Conservation (phyloP, 2,113 vertebrate species). For the Nothocercus nigrocapillus region DNA sequence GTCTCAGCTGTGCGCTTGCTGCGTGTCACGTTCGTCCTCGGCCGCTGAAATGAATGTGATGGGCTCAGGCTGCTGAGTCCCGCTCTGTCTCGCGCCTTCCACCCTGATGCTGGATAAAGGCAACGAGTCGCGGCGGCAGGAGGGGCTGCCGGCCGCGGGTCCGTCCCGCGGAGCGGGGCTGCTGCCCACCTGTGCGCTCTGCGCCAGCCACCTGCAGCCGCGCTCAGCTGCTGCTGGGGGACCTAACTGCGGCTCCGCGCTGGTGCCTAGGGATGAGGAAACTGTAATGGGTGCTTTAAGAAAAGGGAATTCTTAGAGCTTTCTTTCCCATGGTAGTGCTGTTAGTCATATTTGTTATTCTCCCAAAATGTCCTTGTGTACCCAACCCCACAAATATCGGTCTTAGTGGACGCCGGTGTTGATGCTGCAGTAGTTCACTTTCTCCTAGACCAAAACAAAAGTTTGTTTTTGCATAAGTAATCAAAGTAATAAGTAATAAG, state of each 20-base stretch:
- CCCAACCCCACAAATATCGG: background rate
- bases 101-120: background rate
- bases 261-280: conserved; percentile 21
- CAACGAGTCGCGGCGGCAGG: too few relatives aligned
- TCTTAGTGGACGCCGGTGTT: conserved; percentile 22
- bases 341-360: conserved; percentile 22
- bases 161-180: too few relatives aligned
- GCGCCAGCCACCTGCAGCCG: background rate
- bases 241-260: background rate
- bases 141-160: too few relatives aligned
- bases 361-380: conserved; percentile 5
- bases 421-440: conserved; percentile 29
- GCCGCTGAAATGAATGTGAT: conserved; percentile 26
- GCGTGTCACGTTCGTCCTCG: background rate
- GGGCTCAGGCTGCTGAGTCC: background rate
- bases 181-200: background rate
- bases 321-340: conserved; percentile 37
- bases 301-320: conserved; percentile 49
- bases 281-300: background rate
- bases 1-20: conserved; percentile 19
- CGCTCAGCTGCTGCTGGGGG: background rate
- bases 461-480: background rate
- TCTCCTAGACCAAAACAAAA: background rate
- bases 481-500: background rate
- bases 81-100: background rate